A percentile compares a stretch with the other conserved stretches of the same genome.
phyloP scores from a whole-genome alignment of 2,113 vertebrate genomes.

The Rousettus leschenaultii region DNA sequence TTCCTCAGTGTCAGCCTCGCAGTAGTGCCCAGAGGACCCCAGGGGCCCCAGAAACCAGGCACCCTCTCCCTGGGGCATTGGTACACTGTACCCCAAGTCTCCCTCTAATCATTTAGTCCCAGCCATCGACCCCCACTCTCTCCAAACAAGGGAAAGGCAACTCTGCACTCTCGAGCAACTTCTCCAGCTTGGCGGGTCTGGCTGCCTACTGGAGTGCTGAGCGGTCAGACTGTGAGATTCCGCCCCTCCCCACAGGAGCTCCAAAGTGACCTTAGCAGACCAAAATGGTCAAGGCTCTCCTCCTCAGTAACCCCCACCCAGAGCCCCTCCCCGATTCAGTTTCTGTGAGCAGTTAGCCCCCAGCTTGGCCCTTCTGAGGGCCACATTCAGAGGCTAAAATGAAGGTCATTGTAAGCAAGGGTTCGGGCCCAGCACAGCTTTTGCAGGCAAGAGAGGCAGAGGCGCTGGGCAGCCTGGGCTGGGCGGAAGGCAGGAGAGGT shows the following conservation, averaged over 20 bases:
- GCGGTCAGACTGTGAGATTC: not conserved
- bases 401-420: conserved; percentile 85
- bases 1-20: not conserved
- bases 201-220: conserved; percentile 16
- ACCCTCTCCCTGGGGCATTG: not conserved
- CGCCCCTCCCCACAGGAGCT: not conserved
- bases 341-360: conserved; percentile 49
- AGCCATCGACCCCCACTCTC: not conserved
- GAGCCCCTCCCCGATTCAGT: not conserved
- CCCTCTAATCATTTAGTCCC: not conserved
- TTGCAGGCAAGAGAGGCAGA: conserved; percentile 72
- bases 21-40: not conserved
- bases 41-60: not conserved
- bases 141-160: conserved; percentile 10
- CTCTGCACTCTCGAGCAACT: not conserved
- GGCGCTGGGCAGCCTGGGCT: conserved; percentile 27
- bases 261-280: conserved; percentile 64
- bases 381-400: conserved; percentile 82
- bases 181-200: rapidly evolving
- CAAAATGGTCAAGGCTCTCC: conserved; percentile 67
- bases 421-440: conserved; percentile 72
- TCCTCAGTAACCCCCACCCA: not conserved
- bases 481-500: conserved; percentile 28
- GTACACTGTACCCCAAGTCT: not conserved
- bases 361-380: conserved; percentile 64